Conservation (phyloP, 2,797 vertebrate species). For the Pygocentrus nattereri region DNA sequence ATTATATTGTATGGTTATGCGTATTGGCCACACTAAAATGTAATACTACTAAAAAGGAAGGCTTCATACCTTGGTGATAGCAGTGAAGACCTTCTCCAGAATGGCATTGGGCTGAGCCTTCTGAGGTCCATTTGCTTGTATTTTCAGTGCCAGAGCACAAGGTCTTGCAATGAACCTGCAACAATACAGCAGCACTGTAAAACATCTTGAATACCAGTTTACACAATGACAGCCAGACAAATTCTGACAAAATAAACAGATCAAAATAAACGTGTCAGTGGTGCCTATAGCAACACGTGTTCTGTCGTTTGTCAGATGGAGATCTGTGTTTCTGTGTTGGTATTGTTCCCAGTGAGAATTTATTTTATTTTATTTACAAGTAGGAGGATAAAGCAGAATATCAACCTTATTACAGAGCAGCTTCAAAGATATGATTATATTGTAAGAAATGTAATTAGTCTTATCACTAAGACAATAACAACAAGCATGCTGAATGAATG, state of each 20-base stretch:
- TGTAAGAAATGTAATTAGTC: not conserved
- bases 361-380: not conserved
- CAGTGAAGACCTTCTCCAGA: conserved; percentile 98
- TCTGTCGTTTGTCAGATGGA: not conserved
- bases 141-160: conserved; percentile 96
- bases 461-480: not conserved
- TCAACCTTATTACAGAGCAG: not conserved
- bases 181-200: conserved; percentile 59
- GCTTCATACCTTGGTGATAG: conserved; percentile 93
- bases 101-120: conserved; percentile 97
- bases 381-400: not conserved
- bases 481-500: not conserved
- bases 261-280: not conserved
- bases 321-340: not conserved
- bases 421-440: not conserved
- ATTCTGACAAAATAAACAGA: not conserved
- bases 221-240: too few relatives aligned
- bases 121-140: conserved; percentile 94
- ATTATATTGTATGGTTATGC: too few relatives aligned
- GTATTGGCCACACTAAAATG: not conserved
- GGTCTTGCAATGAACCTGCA: conserved; percentile 96
- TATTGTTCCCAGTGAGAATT: not conserved
- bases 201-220: not conserved
- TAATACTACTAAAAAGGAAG: not conserved
- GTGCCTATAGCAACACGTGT: not conserved